Evolutionary conservation across 2,797 vertebrate genomes (phyloP), one percentile per base, ranked within the genome.

Genomic region (Tragopan temminckii): DNA sequence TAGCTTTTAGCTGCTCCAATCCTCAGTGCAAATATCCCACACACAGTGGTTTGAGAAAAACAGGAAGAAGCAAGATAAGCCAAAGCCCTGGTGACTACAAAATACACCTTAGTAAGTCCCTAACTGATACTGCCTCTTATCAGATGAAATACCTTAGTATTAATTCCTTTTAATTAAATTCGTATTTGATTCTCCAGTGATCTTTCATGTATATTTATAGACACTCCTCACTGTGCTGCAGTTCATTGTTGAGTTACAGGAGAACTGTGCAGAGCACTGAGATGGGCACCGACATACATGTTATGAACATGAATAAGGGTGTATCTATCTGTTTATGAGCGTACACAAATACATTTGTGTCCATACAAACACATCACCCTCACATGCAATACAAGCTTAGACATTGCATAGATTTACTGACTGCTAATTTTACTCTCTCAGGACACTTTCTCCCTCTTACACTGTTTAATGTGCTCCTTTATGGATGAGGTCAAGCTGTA

Each of bases 161-260:
- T 95, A 96, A 95, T 88, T 91, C 70, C 23, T 94, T 94, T 95
- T 95, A 96, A 97, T 97, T 95, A 95, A 96, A 94, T 92, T 95
- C 52, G 23, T 83, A 63, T 91, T 88, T 95, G 38, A 91, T 93
- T 93, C 80, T 92, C 78, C 50, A 21, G 48, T 70, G 78, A 93
- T 91, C 27, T 85, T 81, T 53, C 27, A 36, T 72, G 43, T 7
- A 31, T 93, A 93, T 91, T 90, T 79, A 79, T 64, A 92, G 84
- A 17, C 55, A 78, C 8, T 80, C 69, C 72, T 88, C 67, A 36
- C 43, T 69, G 71, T 2, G 0, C 35, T 59, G 46, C 13, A 7
- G 43, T 46, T 23, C 27, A 31, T 17, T 76, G 27, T 5, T 5
- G 45, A 85, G 11, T 53, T 92, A 58, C 23, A 66, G 62, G 23